Percentiles rank a stretch among this genome's conserved stretches.
Evolutionary conservation across 2,888 invertebrate species (phyloP).

Genomic region (Dendrolimus houi): DNA sequence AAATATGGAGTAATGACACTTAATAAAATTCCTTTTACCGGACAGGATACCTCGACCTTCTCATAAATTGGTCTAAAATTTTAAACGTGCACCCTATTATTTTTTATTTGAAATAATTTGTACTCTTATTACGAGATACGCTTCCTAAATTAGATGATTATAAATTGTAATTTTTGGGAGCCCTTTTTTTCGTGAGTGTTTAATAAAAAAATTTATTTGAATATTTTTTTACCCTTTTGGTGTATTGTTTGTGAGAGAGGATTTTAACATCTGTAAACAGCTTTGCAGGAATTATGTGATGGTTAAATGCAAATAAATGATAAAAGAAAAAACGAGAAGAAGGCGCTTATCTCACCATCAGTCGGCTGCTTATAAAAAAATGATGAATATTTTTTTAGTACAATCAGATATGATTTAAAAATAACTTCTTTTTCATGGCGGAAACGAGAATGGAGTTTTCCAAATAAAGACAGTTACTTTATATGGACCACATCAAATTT

Average conservation of each 20-base stretch:
- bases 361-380: too few species aligned
- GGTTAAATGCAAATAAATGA: too few species aligned
- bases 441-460: too few species aligned
- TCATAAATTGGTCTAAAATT: constrained; percentile 34
- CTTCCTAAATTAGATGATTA: constrained; percentile 18
- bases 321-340: too few species aligned
- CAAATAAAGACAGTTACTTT: too few species aligned
- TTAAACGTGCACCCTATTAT: constrained; percentile 21
- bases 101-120: constrained; percentile 29
- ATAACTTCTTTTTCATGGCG: too few species aligned
- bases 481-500: too few species aligned
- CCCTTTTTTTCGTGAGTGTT: neutral
- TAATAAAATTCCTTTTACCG: constrained; percentile 56
- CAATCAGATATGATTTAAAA: too few species aligned
- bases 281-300: too few species aligned
- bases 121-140: constrained; percentile 26
- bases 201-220: neutral
- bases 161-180: neutral
- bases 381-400: too few species aligned
- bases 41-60: constrained; percentile 22
- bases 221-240: neutral
- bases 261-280: neutral
- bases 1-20: constrained; percentile 62
- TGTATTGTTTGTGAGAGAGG: neutral
- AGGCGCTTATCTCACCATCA: too few species aligned